Evolutionary conservation across 2,797 vertebrate species (phyloP).

Genomic region (Falco columbarius): DNA sequence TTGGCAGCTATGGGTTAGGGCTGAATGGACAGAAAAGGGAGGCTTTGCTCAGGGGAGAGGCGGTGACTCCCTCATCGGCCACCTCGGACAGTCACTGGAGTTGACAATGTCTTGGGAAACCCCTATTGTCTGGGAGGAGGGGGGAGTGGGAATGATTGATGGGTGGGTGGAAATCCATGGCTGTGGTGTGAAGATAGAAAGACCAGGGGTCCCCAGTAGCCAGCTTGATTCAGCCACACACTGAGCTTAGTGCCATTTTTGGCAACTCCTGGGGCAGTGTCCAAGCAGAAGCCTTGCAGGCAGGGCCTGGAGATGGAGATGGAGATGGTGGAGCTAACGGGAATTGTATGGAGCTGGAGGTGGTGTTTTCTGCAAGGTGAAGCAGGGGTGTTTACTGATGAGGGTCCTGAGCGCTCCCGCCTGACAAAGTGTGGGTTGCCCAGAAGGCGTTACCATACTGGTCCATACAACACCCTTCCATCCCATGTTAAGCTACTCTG

Average conservation of each 20-base stretch:
- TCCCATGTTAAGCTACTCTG: neutral
- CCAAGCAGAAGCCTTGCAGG: neutral
- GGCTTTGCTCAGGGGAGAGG: neutral
- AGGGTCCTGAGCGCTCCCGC: neutral
- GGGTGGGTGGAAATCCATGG: neutral
- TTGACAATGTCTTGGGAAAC: neutral
- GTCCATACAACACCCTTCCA: neutral
- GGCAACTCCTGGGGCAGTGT: neutral
- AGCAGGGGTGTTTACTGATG: neutral
- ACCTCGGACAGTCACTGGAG: neutral
- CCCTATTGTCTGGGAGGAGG: neutral
- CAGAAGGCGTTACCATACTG: neutral
- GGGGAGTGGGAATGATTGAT: neutral
- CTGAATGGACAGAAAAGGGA: neutral
- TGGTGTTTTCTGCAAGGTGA: neutral
- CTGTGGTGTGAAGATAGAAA: neutral
- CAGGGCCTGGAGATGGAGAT: neutral
- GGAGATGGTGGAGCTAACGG: rapidly evolving
- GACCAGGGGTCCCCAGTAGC: neutral
- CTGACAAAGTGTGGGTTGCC: neutral
- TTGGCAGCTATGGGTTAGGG: neutral
- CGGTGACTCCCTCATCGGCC: rapidly evolving
- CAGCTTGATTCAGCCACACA: neutral
- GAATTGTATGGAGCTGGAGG: neutral
- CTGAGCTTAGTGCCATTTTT: neutral